A percentile compares a stretch with the other conserved stretches of the same genome.
These are phyloP conservation scores for Pseudanteris insignis DNA, from an alignment of 2,888 invertebrate species.

Conservation along the genomic window DNA sequence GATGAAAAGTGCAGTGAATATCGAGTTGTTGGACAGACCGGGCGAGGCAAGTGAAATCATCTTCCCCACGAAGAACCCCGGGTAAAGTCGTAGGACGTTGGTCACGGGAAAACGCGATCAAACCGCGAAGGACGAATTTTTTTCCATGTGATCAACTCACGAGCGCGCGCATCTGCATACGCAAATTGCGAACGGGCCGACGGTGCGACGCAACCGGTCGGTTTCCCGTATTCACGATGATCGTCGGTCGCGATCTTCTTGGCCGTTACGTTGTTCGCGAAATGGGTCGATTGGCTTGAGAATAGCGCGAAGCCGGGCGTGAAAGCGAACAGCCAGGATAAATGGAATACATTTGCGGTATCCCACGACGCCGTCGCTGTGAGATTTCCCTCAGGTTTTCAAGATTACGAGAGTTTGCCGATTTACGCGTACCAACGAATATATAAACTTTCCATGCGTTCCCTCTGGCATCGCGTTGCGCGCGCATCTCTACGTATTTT, in stretches of 20 bases:
- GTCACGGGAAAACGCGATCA: no score
- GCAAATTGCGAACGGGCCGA: conserved; percentile 11
- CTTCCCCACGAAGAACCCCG: no score
- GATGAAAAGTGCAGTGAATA: no score
- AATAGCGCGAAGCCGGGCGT: conserved; percentile 47
- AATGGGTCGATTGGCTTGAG: conserved; percentile 52
- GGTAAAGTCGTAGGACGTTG: no score
- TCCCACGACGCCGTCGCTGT: conserved; percentile 33
- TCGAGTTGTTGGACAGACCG: no score
- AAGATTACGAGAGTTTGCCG: conserved; percentile 48
- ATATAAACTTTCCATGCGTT: background rate
- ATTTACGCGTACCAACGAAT: conserved; percentile 12
- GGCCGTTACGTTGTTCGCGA: conserved; percentile 18
- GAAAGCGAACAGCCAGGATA: conserved; percentile 53
- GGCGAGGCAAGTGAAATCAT: no score
- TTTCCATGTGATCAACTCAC: background rate
- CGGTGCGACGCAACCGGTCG: background rate
- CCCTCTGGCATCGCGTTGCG: no score
- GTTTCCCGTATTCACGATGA: conserved; percentile 34
- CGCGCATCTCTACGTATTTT: no score
- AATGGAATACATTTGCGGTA: conserved; percentile 52
- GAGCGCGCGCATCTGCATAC: conserved; percentile 12
- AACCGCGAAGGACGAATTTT: conserved; percentile 2
- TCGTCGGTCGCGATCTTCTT: conserved; percentile 22
- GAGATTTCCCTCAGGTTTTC: conserved; percentile 65